Evolutionary conservation across 2,113 vertebrate genomes (phyloP), one percentile per base, ranked within the genome.

Genomic region (Beaufortia kweichowensis): DNA sequence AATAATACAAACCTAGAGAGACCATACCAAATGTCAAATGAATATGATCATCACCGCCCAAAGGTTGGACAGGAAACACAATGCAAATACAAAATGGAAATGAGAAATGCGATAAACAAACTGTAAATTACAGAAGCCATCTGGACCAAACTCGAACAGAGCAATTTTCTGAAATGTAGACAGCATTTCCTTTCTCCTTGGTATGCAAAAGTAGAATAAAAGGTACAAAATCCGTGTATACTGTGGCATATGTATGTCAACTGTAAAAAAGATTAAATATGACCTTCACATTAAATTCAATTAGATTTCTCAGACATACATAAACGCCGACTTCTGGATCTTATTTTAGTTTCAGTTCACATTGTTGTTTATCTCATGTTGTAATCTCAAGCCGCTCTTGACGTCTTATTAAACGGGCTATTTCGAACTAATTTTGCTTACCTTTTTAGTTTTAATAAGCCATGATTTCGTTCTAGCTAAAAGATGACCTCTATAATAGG

Each of bases 371-470:
- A 77, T 61, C 75, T 73, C 26, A 35, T 77, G 15, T 26, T 29
- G 7, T 61, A 31, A 69, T 77, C 65, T 69, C 65, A 1, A 29
- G 56, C 15, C 11, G 46, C 64, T 59, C 75, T 60, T 63, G 15
- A 68, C 56, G 17, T 68, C 43, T 55, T 61, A 77, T 69, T 61
- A n/a, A 69, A 71, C 11, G 39, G 53, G 9, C 56, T 15, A 55
- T 63, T 69, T 62, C 41, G 61, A 70, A 78, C 59, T 70, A 78
- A 78, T 69, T n/a, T 78, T 78, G 64, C 76, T 78, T 71, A 78
- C 57, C 59, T 71, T 78, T 78, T 60, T 69, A 55, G 29, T 61
- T 61, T 77, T 60, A 68, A 69, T 69, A 77, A 69, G 65, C 4
- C 46, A 71, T 41, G 46, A 71, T 71, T 78, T 71, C 12, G 21